Percentiles rank a stretch among this genome's conserved stretches.
Evolutionary conservation across 2,797 vertebrate species (phyloP).

Genomic region (Tapirus indicus): DNA sequence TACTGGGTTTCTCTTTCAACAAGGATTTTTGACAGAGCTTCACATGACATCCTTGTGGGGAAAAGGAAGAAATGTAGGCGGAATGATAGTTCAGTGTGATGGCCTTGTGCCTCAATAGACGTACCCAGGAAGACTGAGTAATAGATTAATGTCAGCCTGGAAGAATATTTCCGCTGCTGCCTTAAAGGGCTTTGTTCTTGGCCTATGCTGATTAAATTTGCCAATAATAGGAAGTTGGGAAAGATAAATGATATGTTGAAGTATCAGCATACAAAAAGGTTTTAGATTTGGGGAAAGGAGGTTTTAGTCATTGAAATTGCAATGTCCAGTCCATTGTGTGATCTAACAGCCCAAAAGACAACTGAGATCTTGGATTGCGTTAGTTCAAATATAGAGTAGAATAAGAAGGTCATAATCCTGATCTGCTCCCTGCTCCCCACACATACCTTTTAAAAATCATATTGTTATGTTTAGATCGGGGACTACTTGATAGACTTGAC

Average conservation of each 20-base stretch:
- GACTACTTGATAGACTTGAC: neutral
- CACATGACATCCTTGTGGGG: neutral
- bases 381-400: neutral
- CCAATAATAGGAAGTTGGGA: neutral
- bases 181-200: neutral
- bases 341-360: neutral
- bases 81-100: neutral
- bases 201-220: neutral
- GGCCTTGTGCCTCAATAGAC: neutral
- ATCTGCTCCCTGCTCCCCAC: neutral
- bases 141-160: neutral
- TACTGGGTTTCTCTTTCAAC: slow-evolving; percentile 16
- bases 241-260: neutral
- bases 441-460: neutral
- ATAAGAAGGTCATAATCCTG: neutral
- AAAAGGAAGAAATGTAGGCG: neutral
- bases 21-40: slow-evolving; percentile 23
- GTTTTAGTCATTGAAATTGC: slow-evolving; percentile 11
- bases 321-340: neutral
- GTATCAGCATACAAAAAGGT: neutral
- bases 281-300: neutral
- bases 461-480: neutral
- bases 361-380: neutral
- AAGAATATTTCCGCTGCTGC: neutral
- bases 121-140: neutral